phyloP scores from a whole-genome alignment of 2,113 vertebrate species.

The Brienomyrus brachyistius region DNA sequence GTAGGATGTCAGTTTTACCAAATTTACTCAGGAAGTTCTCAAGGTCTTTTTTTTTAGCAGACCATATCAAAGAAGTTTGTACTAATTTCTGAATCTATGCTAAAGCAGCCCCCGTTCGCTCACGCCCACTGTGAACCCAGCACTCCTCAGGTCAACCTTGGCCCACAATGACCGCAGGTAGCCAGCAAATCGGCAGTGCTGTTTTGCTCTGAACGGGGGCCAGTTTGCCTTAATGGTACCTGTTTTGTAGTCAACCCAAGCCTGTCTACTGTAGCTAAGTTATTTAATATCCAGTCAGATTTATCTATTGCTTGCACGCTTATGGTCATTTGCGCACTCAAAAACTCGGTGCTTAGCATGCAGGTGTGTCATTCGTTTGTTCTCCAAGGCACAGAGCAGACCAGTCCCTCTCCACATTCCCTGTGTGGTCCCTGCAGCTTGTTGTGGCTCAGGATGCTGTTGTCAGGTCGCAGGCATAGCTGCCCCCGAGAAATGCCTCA shows the following conservation, averaged over 20 bases:
- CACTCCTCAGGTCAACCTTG: not conserved
- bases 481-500: not conserved
- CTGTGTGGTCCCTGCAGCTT: not conserved
- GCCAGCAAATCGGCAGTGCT: not conserved
- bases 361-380: not conserved
- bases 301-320: not conserved
- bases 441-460: not conserved
- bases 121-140: conserved; percentile 10
- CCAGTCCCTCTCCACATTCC: not conserved
- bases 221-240: conserved; percentile 10
- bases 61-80: not conserved
- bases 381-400: not conserved
- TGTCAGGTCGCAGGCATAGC: not conserved
- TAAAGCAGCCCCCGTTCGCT: not conserved
- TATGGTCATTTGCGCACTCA: not conserved
- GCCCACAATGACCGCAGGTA: not conserved
- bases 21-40: conserved; percentile 15
- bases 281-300: not conserved
- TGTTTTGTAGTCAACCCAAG: not conserved
- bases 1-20: not conserved
- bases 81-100: not conserved
- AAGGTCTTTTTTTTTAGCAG: not conserved
- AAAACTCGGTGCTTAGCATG: not conserved
- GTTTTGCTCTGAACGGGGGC: not conserved
- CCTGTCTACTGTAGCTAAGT: not conserved